Evolutionary conservation across 2,888 invertebrate species (phyloP).

Genomic region (Heteropelma amictum): DNA sequence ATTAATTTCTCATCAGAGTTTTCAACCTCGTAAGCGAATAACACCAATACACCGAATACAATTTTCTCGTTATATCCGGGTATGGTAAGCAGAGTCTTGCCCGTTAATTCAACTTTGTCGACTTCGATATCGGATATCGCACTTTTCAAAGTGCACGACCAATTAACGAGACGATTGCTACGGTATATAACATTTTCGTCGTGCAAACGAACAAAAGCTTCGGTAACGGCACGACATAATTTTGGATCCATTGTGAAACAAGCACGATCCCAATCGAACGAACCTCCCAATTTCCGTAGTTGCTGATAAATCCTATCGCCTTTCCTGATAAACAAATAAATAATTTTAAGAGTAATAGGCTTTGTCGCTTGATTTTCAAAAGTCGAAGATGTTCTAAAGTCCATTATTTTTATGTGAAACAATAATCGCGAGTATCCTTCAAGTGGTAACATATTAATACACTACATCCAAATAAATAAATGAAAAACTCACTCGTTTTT

Average conservation of each 20-base stretch:
- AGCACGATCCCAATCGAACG: constrained; percentile 96
- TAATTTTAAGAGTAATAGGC: neutral
- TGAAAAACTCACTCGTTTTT: constrained; percentile 78
- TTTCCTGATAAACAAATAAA: constrained; percentile 79
- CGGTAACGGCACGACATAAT: constrained; percentile 91
- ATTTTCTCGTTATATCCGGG: constrained; percentile 95
- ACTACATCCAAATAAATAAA: neutral
- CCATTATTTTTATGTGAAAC: neutral
- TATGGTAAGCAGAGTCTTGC: constrained; percentile 90
- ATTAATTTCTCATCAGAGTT: constrained; percentile 88
- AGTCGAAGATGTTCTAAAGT: neutral
- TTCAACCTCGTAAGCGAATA: constrained; percentile 93
- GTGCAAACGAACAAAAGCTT: constrained; percentile 95
- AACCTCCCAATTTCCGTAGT: constrained; percentile 91
- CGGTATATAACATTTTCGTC: constrained; percentile 94
- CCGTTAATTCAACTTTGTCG: constrained; percentile 94
- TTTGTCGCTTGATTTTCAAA: neutral
- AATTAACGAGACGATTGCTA: constrained; percentile 96
- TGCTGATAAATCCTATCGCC: constrained; percentile 89
- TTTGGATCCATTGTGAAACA: constrained; percentile 98
- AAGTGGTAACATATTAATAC: neutral
- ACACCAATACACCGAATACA: constrained; percentile 95
- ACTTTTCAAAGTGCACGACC: constrained; percentile 97
- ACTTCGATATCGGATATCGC: constrained; percentile 99
- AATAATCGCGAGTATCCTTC: neutral